These are phyloP conservation scores for Rhinolophus sinicus DNA, from an alignment of 2,113 vertebrate genomes.

Conservation along the genomic window DNA sequence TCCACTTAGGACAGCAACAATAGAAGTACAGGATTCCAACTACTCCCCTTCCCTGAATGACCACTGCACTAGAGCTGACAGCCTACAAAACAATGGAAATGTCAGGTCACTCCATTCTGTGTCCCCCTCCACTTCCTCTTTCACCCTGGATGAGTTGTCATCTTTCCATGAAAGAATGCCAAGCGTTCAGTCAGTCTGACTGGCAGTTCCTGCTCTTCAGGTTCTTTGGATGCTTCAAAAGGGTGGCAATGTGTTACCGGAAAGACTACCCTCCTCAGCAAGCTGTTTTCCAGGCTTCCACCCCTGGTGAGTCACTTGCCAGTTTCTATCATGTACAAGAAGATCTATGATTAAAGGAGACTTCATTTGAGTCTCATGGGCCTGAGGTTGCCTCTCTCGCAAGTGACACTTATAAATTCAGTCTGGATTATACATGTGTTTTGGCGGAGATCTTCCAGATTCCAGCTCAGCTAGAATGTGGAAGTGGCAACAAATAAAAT, in stretches of 20 bases:
- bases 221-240: slow-evolving; percentile 74
- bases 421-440: not conserved
- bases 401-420: slow-evolving; percentile 37
- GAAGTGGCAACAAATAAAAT: slow-evolving; percentile 40
- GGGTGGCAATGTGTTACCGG: slow-evolving; percentile 62
- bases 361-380: slow-evolving; percentile 24
- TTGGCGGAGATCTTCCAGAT: not conserved
- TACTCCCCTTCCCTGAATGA: not conserved
- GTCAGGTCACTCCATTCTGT: slow-evolving; percentile 32
- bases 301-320: slow-evolving; percentile 75
- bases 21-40: not conserved
- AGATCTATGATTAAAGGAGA: slow-evolving; percentile 61
- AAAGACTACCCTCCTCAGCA: slow-evolving; percentile 65
- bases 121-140: slow-evolving; percentile 69
- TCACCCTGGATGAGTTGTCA: slow-evolving; percentile 63
- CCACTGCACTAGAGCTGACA: not conserved
- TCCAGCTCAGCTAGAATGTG: not conserved
- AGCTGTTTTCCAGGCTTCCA: slow-evolving; percentile 63
- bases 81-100: slow-evolving; percentile 63
- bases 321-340: slow-evolving; percentile 70
- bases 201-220: slow-evolving; percentile 77
- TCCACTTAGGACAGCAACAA: not conserved
- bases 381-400: not conserved
- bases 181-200: slow-evolving; percentile 62
- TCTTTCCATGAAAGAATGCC: slow-evolving; percentile 78